phyloP scores from a whole-genome alignment of 1,140 invertebrate species.

The Holcopasites calliopsidis region DNA sequence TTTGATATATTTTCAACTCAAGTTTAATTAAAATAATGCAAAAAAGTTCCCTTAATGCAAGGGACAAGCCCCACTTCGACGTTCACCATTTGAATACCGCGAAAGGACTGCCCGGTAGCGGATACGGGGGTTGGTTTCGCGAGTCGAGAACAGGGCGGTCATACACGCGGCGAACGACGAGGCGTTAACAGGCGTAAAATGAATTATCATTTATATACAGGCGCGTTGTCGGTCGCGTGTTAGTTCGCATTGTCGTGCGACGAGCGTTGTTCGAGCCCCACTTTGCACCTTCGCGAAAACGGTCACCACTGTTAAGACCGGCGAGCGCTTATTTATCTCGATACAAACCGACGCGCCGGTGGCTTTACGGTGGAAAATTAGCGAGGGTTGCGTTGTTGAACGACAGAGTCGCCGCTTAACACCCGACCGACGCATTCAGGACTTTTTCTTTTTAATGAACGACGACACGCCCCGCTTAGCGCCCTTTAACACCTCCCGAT shows the following conservation, averaged over 20 bases:
- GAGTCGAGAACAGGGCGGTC: conserved; percentile 23
- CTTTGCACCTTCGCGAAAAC: conserved; percentile 71
- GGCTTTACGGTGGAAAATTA: conserved; percentile 74
- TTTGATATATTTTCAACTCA: too few species aligned
- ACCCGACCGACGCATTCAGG: conserved; percentile 65
- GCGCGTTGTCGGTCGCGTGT: conserved; percentile 43
- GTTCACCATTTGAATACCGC: background rate
- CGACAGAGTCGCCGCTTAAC: conserved; percentile 70
- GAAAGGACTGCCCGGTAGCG: background rate
- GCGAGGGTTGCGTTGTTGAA: conserved; percentile 67
- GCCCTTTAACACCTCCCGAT: conserved; percentile 71
- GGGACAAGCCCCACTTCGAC: background rate
- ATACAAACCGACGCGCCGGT: conserved; percentile 54
- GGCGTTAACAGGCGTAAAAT: conserved; percentile 69
- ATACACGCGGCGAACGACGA: conserved; percentile 6
- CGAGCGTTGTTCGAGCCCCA: conserved; percentile 52
- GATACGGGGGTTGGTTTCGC: conserved; percentile 39
- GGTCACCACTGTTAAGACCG: conserved; percentile 61
- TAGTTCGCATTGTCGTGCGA: conserved; percentile 65
- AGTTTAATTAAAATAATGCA: too few species aligned
- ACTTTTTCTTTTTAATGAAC: conserved; percentile 68
- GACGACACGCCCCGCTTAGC: conserved; percentile 75
- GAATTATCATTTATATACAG: conserved; percentile 70
- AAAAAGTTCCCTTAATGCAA: too few species aligned
- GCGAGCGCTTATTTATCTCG: conserved; percentile 71